Conservation (phyloP, 2,797 vertebrate genomes). For the Geotrypetes seraphini region DNA sequence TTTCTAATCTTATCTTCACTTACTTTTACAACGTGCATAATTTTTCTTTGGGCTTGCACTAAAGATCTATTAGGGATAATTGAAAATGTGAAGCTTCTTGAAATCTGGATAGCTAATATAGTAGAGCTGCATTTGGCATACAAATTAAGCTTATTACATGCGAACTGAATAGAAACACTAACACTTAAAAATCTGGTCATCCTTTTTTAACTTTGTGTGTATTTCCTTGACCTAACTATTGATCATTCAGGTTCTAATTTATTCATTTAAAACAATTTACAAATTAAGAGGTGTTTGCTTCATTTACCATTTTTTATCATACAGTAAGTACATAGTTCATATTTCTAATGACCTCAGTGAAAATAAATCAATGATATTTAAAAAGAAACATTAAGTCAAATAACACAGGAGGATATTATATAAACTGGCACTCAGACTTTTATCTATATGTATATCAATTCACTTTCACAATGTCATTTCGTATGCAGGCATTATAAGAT, state of each 20-base stretch:
- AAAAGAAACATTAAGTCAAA: too few relatives aligned
- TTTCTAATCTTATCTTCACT: not conserved
- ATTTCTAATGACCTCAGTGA: too few relatives aligned
- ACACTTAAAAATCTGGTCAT: slow-evolving; percentile 13
- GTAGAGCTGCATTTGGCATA: not conserved
- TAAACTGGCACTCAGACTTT: too few relatives aligned
- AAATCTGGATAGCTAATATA: not conserved
- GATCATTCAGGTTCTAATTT: not conserved
- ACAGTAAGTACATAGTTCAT: too few relatives aligned
- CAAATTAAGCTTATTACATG: not conserved
- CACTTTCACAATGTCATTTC: too few relatives aligned
- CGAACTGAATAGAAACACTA: slow-evolving; percentile 15
- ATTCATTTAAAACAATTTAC: not conserved
- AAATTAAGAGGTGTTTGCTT: slow-evolving; percentile 6
- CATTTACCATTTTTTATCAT: too few relatives aligned
- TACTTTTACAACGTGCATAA: not conserved
- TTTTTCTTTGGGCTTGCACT: not conserved
- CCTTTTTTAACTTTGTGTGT: not conserved
- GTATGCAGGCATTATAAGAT: too few relatives aligned
- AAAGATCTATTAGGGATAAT: not conserved
- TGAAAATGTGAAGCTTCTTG: slow-evolving; percentile 9
- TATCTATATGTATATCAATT: too few relatives aligned
- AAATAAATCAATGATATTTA: too few relatives aligned
- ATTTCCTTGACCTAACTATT: not conserved
- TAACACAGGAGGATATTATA: too few relatives aligned